A percentile compares a stretch with the other conserved stretches of the same genome.
Evolutionary conservation across 2,113 vertebrate genomes (phyloP).

Genomic region (Chaetodon auriga): DNA sequence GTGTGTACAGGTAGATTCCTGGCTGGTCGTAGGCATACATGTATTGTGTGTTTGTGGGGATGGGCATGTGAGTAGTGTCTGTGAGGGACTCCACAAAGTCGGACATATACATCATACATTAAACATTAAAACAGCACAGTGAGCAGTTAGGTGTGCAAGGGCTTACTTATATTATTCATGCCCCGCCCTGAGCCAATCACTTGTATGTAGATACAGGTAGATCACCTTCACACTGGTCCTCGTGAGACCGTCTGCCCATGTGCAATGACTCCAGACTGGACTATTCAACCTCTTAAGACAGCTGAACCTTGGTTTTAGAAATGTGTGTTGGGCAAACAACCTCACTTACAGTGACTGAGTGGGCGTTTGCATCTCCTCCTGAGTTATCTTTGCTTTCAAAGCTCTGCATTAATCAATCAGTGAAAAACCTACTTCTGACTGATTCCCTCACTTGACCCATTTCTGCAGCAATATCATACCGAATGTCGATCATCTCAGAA

Average conservation of each 20-base stretch:
- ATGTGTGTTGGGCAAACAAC: slow-evolving; percentile 9
- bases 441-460: slow-evolving; percentile 43
- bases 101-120: slow-evolving; percentile 16
- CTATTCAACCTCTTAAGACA: not conserved
- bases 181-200: slow-evolving; percentile 19
- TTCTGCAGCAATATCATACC: slow-evolving; percentile 42
- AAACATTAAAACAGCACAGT: slow-evolving; percentile 28
- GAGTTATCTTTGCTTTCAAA: slow-evolving; percentile 26
- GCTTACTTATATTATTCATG: slow-evolving; percentile 25
- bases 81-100: not conserved
- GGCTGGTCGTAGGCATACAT: not conserved
- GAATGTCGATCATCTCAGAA: slow-evolving; percentile 14
- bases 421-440: slow-evolving; percentile 5
- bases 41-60: not conserved
- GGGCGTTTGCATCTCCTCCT: slow-evolving; percentile 24
- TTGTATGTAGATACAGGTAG: not conserved
- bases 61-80: not conserved
- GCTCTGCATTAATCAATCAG: slow-evolving; percentile 48
- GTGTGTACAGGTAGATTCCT: not conserved
- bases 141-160: slow-evolving; percentile 13
- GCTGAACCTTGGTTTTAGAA: not conserved
- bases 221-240: not conserved
- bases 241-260: too few species aligned
- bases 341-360: slow-evolving; percentile 19
- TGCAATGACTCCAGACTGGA: not conserved